phyloP scores from a whole-genome alignment of 2,888 invertebrate species.

The Atethmia centrago region DNA sequence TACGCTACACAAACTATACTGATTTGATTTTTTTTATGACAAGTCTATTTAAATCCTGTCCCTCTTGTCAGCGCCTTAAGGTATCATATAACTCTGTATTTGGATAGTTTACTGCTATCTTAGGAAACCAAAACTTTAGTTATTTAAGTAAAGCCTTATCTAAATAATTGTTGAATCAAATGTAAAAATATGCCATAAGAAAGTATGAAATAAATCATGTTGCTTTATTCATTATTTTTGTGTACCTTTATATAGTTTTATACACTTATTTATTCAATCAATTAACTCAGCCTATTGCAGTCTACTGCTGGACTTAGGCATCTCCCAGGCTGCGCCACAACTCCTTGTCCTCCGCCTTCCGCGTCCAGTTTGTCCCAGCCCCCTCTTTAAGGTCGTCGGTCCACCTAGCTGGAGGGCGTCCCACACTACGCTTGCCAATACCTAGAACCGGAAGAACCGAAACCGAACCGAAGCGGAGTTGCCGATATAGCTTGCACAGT shows the following conservation, averaged over 20 bases:
- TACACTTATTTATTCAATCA: not conserved
- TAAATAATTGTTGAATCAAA: slow-evolving; percentile 39
- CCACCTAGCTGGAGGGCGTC: not conserved
- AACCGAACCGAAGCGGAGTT: not conserved
- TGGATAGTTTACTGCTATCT: not conserved
- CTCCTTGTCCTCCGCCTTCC: not conserved
- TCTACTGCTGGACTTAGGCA: not conserved
- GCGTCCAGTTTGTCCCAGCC: not conserved
- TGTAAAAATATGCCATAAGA: slow-evolving; percentile 23
- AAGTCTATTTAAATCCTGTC: too few relatives aligned
- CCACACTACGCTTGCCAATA: not conserved
- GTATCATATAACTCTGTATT: not conserved
- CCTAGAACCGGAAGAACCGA: not conserved
- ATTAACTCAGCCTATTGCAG: not conserved
- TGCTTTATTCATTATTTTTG: slow-evolving; percentile 41
- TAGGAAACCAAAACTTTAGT: not conserved
- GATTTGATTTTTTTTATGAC: too few relatives aligned
- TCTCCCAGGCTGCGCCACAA: not conserved
- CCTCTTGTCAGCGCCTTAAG: too few relatives aligned
- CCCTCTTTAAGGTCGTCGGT: not conserved
- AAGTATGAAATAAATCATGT: slow-evolving; percentile 28
- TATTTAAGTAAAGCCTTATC: slow-evolving; percentile 41
- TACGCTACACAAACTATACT: too few relatives aligned
- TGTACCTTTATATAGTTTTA: slow-evolving; percentile 10
- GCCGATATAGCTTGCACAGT: not conserved